These are phyloP conservation scores for Micrastur ruficollis DNA, from an alignment of 2,797 vertebrate species.

Conservation along the genomic window DNA sequence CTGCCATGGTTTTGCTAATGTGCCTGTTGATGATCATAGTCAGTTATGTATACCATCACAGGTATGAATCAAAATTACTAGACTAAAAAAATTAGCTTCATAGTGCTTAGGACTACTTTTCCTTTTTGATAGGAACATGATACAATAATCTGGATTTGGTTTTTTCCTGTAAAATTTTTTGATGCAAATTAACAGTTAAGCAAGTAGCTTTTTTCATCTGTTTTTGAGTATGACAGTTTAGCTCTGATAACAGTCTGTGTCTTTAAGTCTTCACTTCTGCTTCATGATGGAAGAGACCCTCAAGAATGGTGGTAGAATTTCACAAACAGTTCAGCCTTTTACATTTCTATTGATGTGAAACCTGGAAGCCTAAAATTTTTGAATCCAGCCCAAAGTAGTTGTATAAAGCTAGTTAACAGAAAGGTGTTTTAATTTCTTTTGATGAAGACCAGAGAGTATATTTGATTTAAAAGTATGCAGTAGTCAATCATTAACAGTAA, in stretches of 20 bases:
- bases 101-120: not conserved
- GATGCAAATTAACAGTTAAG: not conserved
- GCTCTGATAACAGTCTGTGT: not conserved
- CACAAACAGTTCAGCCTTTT: not conserved
- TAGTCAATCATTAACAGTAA: conserved; percentile 3
- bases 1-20: conserved; percentile 83
- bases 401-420: not conserved
- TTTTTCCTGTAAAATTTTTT: not conserved
- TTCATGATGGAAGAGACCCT: not conserved
- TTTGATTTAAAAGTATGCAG: not conserved
- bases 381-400: not conserved
- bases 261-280: not conserved
- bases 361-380: not conserved
- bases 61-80: conserved; percentile 71
- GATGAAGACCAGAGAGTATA: not conserved
- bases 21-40: conserved; percentile 85
- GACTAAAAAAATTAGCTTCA: not conserved
- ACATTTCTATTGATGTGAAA: not conserved
- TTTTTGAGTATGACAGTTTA: not conserved
- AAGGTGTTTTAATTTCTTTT: not conserved
- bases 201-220: not conserved
- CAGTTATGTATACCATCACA: conserved; percentile 93
- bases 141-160: not conserved
- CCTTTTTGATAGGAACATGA: not conserved
- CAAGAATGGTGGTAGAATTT: not conserved